Percentiles rank a stretch among this genome's conserved stretches.
phyloP scores from a whole-genome alignment of 2,888 invertebrate genomes.

The Halictus ligatus region DNA sequence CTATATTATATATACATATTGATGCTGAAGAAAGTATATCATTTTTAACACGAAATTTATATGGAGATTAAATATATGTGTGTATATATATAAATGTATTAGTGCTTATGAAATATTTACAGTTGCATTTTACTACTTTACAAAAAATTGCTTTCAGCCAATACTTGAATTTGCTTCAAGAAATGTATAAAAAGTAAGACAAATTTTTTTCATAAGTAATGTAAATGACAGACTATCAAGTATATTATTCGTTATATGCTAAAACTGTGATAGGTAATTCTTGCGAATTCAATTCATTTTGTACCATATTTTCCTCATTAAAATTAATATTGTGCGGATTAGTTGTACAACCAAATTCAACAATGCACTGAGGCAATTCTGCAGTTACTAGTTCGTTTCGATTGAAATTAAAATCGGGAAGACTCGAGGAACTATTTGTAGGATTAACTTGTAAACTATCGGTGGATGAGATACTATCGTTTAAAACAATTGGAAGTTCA shows the following conservation, averaged over 20 bases:
- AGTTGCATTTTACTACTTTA: not conserved
- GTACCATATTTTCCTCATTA: not conserved
- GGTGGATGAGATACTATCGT: slow-evolving; percentile 11
- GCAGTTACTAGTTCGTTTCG: slow-evolving; percentile 40
- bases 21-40: slow-evolving; percentile 14
- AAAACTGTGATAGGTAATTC: slow-evolving; percentile 62
- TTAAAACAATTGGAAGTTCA: slow-evolving; percentile 64
- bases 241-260: slow-evolving; percentile 49
- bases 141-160: not conserved
- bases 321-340: not conserved
- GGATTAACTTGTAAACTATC: not conserved
- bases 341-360: slow-evolving; percentile 16
- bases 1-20: slow-evolving; percentile 26
- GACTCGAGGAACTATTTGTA: not conserved
- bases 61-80: slow-evolving; percentile 26
- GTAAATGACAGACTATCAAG: not conserved
- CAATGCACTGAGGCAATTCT: slow-evolving; percentile 51
- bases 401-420: slow-evolving; percentile 15
- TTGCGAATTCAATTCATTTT: slow-evolving; percentile 21
- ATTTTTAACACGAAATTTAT: slow-evolving; percentile 36
- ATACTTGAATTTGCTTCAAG: not conserved
- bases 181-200: not conserved
- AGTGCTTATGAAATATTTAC: not conserved
- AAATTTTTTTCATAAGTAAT: not conserved
- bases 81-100: slow-evolving; percentile 7